These are phyloP conservation scores for Paradisaea rubra DNA, from an alignment of 2,113 vertebrate genomes.

Conservation along the genomic window DNA sequence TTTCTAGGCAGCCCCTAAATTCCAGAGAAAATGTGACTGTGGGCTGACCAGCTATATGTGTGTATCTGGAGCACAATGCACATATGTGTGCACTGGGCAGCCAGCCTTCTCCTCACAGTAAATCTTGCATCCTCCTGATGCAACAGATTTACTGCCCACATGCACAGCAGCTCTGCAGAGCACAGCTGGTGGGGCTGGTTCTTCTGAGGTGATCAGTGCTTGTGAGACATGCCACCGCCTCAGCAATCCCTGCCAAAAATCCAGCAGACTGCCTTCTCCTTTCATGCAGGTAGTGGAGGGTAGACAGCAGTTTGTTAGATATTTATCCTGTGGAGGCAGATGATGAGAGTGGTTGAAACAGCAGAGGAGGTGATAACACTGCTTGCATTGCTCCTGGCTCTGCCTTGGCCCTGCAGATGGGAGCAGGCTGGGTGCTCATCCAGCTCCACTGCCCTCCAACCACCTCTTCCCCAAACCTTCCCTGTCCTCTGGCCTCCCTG, in stretches of 20 bases:
- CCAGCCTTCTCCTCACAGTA: not conserved
- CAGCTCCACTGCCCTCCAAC: not conserved
- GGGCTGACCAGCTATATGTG: not conserved
- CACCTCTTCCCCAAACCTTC: not conserved
- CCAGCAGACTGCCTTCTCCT: not conserved
- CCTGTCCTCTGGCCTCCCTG: not conserved
- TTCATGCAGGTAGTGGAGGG: not conserved
- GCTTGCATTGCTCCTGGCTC: not conserved
- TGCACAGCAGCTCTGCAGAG: not conserved
- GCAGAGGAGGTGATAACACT: not conserved
- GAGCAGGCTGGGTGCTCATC: not conserved
- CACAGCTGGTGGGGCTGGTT: not conserved
- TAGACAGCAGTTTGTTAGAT: not conserved
- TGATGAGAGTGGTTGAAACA: rapidly evolving
- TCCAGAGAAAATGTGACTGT: not conserved
- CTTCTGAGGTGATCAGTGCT: not conserved
- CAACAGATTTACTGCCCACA: not conserved
- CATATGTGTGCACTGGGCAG: rapidly evolving
- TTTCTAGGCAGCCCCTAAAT: not conserved
- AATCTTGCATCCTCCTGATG: not conserved
- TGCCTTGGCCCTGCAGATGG: not conserved
- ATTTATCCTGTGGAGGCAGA: not conserved
- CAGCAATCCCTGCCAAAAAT: not conserved
- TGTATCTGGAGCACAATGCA: not conserved
- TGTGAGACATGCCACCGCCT: not conserved